Conservation (phyloP, 2,888 invertebrate species). For the Eupithecia vulgata region DNA sequence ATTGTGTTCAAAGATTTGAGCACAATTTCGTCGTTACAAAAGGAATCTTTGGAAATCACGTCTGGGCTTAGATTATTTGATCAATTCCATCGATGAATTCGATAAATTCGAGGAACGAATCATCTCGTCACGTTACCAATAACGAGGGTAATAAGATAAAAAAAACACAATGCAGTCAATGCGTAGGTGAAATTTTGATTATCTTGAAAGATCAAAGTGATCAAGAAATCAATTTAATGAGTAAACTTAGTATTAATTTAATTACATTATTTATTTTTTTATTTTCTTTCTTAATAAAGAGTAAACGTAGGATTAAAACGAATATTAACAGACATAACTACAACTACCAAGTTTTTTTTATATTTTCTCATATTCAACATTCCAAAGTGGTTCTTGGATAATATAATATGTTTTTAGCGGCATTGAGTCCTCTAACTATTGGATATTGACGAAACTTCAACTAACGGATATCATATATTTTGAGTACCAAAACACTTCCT, state of each 20-base stretch:
- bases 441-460: background rate
- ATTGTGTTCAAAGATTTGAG: slow-evolving; percentile 1
- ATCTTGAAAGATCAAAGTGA: too few species aligned
- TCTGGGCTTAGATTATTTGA: background rate
- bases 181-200: background rate
- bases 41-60: slow-evolving; percentile 10
- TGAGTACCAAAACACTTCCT: slow-evolving; percentile 11
- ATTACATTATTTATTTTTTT: too few species aligned
- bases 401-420: background rate
- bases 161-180: background rate
- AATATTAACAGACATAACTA: background rate
- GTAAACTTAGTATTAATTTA: background rate
- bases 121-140: slow-evolving; percentile 3
- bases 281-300: too few species aligned
- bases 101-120: background rate
- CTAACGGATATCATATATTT: background rate
- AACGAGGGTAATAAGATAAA: background rate
- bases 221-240: too few species aligned
- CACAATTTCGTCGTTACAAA: slow-evolving; percentile 9
- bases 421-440: background rate
- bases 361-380: background rate
- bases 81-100: slow-evolving; percentile 4
- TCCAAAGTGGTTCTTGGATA: background rate
- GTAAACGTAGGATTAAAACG: background rate
- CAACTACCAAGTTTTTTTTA: background rate